Conservation (phyloP, 2,888 invertebrate species). For the Rhynchonema sp. region DNA sequence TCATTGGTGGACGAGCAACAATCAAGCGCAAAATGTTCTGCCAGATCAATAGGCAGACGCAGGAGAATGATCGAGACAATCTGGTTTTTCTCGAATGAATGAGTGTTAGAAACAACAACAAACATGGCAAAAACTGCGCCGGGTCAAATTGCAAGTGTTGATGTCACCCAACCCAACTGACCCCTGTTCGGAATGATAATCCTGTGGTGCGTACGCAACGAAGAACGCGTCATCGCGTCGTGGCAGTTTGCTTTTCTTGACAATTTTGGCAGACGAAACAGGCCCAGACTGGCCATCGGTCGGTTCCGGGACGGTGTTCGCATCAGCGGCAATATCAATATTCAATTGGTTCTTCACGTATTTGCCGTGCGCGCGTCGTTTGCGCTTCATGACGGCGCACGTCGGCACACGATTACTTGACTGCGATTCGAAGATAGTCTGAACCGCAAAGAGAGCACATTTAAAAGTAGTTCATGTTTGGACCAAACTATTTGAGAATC, state of each 20-base stretch:
- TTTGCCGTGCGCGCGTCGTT: conserved; percentile 48
- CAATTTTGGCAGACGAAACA: background rate
- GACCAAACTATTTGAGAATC: no score
- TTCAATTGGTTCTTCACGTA: no score
- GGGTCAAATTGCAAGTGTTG: background rate
- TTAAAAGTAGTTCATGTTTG: no score
- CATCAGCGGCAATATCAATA: no score
- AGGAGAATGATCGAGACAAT: no score
- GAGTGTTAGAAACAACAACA: no score
- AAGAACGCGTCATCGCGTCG: conserved; percentile 37
- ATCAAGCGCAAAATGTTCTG: no score
- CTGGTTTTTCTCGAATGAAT: no score
- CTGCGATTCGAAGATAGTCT: conserved; percentile 85
- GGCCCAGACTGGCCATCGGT: background rate
- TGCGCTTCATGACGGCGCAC: conserved; percentile 60
- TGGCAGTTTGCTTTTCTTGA: background rate
- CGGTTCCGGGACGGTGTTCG: background rate
- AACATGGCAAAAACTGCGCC: no score
- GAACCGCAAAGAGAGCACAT: conserved; percentile 10
- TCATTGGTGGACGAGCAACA: no score
- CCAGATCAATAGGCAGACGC: no score
- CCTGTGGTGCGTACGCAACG: conserved; percentile 61
- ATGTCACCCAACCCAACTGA: conserved; percentile 6
- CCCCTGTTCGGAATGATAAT: conserved; percentile 46
- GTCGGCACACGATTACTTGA: conserved; percentile 55